These are phyloP conservation scores for Paraplagusia blochii DNA, from an alignment of 2,113 vertebrate species.

Conservation along the genomic window DNA sequence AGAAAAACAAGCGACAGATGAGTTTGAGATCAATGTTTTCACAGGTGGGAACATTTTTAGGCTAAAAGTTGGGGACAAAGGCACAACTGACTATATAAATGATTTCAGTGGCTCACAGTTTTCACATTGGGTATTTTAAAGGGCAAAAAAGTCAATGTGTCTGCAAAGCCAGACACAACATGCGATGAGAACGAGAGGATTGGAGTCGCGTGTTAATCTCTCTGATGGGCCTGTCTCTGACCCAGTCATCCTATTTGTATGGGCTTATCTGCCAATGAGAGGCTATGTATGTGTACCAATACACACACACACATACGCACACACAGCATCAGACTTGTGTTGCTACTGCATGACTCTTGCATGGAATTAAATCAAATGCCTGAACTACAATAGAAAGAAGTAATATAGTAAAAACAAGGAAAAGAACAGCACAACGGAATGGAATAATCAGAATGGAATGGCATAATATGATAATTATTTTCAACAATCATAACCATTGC, in stretches of 20 bases:
- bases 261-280: conserved; percentile 68
- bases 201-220: conserved; percentile 60
- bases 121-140: conserved; percentile 8
- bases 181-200: conserved; percentile 47
- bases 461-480: no score
- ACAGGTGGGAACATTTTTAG: no score
- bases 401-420: no score
- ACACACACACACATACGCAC: not conserved
- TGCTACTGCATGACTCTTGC: conserved; percentile 19
- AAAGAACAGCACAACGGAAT: no score
- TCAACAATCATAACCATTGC: no score
- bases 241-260: conserved; percentile 70
- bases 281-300: conserved; percentile 9
- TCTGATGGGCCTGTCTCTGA: conserved; percentile 59
- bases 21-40: conserved; percentile 61
- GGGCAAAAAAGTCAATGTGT: conserved; percentile 26
- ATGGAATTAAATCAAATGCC: conserved; percentile 24
- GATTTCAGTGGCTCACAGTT: conserved; percentile 1
- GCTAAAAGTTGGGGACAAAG: conserved; percentile 1
- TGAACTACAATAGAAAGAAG: not conserved
- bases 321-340: conserved; percentile 34
- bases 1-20: not conserved
- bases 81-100: conserved; percentile 21
- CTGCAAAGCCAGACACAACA: conserved; percentile 41
- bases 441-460: no score